A percentile compares a stretch with the other conserved stretches of the same genome.
Conservation (phyloP, 1,140 invertebrate species). For the Sinella curviseta region DNA sequence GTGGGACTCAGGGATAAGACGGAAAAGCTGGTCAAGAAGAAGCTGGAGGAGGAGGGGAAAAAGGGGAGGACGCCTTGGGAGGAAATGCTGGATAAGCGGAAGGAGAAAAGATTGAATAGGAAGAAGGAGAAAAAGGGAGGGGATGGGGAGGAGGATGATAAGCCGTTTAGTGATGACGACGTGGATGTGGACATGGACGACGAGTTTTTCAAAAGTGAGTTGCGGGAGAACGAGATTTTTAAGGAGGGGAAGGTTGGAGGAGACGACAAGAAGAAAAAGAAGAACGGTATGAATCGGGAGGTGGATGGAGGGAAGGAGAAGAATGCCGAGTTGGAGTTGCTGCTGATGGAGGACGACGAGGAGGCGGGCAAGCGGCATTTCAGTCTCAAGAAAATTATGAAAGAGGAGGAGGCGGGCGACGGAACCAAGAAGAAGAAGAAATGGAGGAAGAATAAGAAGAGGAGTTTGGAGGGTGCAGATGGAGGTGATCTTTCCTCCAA, state of each 20-base stretch:
- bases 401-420: slow-evolving; percentile 72
- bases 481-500: slow-evolving; percentile 38
- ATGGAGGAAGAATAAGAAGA: slow-evolving; percentile 48
- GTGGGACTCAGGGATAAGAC: slow-evolving; percentile 70
- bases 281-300: slow-evolving; percentile 16
- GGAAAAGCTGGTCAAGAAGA: slow-evolving; percentile 68
- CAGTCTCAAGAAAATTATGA: slow-evolving; percentile 81
- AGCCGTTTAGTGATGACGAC: slow-evolving; percentile 65
- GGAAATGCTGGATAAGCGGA: slow-evolving; percentile 73
- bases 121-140: slow-evolving; percentile 58
- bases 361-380: slow-evolving; percentile 72
- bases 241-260: slow-evolving; percentile 56
- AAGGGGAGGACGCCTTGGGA: slow-evolving; percentile 70
- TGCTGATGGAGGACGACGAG: slow-evolving; percentile 73
- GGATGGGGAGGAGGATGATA: slow-evolving; percentile 53
- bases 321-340: slow-evolving; percentile 65
- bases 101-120: slow-evolving; percentile 77
- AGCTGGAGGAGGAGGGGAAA: slow-evolving; percentile 58
- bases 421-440: slow-evolving; percentile 71
- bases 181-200: slow-evolving; percentile 79
- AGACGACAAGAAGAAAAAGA: slow-evolving; percentile 46
- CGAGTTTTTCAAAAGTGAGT: slow-evolving; percentile 78
- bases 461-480: slow-evolving; percentile 56
- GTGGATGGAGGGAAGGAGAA: slow-evolving; percentile 51
- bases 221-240: slow-evolving; percentile 61